phyloP scores from a whole-genome alignment of 2,888 invertebrate genomes.

The Drosophila affinis region DNA sequence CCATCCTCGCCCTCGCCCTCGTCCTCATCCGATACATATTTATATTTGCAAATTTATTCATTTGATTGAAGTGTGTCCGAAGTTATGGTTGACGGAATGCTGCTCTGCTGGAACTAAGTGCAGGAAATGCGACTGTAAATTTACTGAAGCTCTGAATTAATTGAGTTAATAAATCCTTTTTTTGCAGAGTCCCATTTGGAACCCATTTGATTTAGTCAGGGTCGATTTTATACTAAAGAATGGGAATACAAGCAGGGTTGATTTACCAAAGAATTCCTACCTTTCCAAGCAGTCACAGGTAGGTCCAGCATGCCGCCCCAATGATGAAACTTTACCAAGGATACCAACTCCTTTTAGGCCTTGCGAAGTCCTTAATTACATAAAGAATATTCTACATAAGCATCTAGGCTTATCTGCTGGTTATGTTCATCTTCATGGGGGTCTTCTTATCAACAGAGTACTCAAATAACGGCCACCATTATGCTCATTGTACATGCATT shows the following conservation, averaged over 20 bases:
- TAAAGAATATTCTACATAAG: too few relatives aligned
- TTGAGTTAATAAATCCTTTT: background rate
- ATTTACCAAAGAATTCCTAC: too few relatives aligned
- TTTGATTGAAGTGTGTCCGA: conserved; percentile 28
- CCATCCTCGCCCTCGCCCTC: background rate
- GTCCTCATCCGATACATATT: conserved; percentile 6
- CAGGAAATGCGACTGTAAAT: conserved; percentile 11
- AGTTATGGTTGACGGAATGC: conserved; percentile 18
- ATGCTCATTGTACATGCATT: background rate
- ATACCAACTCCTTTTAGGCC: too few relatives aligned
- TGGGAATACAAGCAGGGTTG: too few relatives aligned
- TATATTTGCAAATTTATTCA: conserved; percentile 39
- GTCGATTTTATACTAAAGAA: background rate
- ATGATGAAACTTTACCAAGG: too few relatives aligned
- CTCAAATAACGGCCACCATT: background rate
- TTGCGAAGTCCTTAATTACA: too few relatives aligned
- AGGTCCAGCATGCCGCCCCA: too few relatives aligned
- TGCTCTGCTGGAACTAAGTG: conserved; percentile 16
- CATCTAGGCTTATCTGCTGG: too few relatives aligned
- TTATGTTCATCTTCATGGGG: too few relatives aligned
- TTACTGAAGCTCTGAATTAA: background rate
- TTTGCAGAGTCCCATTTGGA: background rate
- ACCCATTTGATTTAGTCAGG: background rate
- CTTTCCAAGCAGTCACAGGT: too few relatives aligned
- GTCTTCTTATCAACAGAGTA: too few relatives aligned